Evolutionary conservation across 2,888 invertebrate species (phyloP).

Genomic region (Drosophila greeni): DNA sequence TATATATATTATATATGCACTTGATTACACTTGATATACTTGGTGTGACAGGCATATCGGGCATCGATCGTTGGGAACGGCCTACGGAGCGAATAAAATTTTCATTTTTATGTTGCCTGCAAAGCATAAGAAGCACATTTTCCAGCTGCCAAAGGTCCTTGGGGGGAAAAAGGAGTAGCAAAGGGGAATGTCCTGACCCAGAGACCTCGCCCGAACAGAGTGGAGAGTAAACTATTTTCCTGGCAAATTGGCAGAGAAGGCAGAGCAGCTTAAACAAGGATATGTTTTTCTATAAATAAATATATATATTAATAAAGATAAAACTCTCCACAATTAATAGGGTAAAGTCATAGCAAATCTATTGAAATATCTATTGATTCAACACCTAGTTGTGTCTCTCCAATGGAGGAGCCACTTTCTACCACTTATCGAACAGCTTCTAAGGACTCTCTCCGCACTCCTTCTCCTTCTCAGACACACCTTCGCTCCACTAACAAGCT

Average conservation of each 20-base stretch:
- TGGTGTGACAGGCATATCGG: constrained; percentile 21
- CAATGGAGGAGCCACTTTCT: background rate
- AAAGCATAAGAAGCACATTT: constrained; percentile 36
- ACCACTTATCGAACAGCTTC: background rate
- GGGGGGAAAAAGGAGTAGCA: background rate
- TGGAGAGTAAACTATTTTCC: constrained; percentile 5
- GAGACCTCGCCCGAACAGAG: background rate
- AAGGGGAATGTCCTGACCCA: constrained; percentile 10
- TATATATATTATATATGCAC: constrained; percentile 21
- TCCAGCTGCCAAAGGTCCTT: constrained; percentile 27
- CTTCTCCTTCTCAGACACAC: background rate
- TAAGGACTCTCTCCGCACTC: too few species aligned
- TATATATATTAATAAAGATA: background rate
- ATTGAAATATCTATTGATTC: background rate
- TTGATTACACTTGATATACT: constrained; percentile 48
- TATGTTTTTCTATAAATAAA: background rate
- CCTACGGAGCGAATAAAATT: constrained; percentile 56
- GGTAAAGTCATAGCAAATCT: background rate
- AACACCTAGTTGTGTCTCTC: background rate
- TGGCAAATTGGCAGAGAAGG: background rate
- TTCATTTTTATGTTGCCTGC: constrained; percentile 53
- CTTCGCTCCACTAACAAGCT: constrained; percentile 48
- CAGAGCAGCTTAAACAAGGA: background rate
- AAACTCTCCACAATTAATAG: background rate
- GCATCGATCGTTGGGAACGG: constrained; percentile 39